Evolutionary conservation across 2,888 invertebrate species (phyloP), one percentile per base, ranked within the genome.

Genomic region (Mayetiola destructor): DNA sequence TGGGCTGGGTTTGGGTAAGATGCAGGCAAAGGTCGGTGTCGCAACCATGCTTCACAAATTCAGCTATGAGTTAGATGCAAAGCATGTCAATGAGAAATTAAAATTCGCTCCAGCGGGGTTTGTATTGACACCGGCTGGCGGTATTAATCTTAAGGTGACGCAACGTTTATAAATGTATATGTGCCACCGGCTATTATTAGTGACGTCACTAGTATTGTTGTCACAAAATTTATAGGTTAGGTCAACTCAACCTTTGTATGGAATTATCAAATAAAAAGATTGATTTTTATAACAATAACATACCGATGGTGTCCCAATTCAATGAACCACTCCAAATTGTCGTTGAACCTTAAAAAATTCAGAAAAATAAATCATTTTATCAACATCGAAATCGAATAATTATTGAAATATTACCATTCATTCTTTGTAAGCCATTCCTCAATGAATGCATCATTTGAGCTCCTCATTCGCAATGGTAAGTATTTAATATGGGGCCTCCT

Each of bases 401-500:
- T 39, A 4, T 37, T 37, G 12, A 14, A 37, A 37, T 42, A n/a
- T 27, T 27, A 48, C 48, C 48, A 48, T 48, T 27, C 27, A 3
- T 23, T 16, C 4, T n/a, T 48, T 48, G 23, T 48, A 8, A 48
- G 23, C 48, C 48, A 48, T 48, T 48, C 27, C 6, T 48, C 48
- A 3, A 10, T 21, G 10, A 40, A 40, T 21, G 2, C 40, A 12
- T 40, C 40, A 40, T 12, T 23, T 16, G 30, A 29, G 32, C 12
- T 6, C 2, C 18, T 18, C 1, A 10, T 32, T 14, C 18, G 16
- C 10, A 81, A 79, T 20, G 77, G 68, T 61, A 77, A 75, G 66
- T 83, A 85, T 48, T 76, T 64, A 35, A 77, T 72, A 64, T 82
- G 76, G 61, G 75, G 71, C 59, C 77, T 72, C 20, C 76, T 69